Conservation (phyloP, 2,113 vertebrate species). For the Regulus satrapa region DNA sequence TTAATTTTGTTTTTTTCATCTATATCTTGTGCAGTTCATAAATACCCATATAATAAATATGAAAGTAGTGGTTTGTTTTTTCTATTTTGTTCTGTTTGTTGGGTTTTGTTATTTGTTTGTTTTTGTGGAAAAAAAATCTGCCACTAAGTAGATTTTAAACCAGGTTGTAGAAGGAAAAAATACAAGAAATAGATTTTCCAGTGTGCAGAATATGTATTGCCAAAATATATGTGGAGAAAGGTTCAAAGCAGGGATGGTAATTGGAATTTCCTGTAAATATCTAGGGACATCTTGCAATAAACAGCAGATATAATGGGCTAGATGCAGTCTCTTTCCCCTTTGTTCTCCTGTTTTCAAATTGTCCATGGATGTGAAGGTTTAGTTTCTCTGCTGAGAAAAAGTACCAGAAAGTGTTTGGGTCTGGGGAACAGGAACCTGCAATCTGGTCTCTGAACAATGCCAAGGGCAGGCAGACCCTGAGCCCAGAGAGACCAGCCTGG, state of each 20-base stretch:
- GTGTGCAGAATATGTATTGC: not conserved
- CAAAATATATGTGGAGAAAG: accelerated
- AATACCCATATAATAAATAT: not conserved
- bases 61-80: no score
- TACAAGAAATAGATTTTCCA: not conserved
- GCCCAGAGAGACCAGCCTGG: not conserved
- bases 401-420: accelerated
- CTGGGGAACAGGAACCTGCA: not conserved
- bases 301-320: not conserved
- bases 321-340: not conserved
- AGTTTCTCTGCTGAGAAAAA: not conserved
- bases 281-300: not conserved
- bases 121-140: not conserved
- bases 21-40: not conserved
- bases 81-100: no score
- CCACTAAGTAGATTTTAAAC: not conserved
- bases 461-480: not conserved
- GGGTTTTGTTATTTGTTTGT: no score
- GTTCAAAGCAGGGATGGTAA: not conserved
- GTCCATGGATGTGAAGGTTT: not conserved
- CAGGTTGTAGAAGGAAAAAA: not conserved
- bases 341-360: not conserved
- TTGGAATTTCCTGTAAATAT: not conserved
- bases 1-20: not conserved
- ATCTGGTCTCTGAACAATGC: not conserved